phyloP scores from a whole-genome alignment of 2,797 vertebrate species.

The Poeciliopsis presidionis region DNA sequence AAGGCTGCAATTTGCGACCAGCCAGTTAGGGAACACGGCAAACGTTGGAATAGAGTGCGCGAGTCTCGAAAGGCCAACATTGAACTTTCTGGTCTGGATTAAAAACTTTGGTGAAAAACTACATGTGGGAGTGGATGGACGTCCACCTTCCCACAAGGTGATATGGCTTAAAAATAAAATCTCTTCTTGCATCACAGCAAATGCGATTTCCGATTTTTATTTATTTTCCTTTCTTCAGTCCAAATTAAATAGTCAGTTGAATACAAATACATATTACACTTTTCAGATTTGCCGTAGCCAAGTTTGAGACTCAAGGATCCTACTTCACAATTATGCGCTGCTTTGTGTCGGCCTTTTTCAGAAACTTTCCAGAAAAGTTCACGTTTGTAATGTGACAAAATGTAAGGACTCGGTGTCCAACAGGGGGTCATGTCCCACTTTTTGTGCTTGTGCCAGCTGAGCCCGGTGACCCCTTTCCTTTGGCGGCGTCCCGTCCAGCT shows the following conservation, averaged over 20 bases:
- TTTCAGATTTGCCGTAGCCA: not conserved
- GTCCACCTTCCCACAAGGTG: too few relatives aligned
- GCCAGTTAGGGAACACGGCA: not conserved
- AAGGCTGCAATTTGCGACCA: not conserved
- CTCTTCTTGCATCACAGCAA: too few relatives aligned
- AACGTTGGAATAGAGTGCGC: not conserved
- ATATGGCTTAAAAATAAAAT: too few relatives aligned
- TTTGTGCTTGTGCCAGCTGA: constrained; percentile 19
- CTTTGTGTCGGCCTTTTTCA: not conserved
- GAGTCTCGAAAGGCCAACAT: not conserved
- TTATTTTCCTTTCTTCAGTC: too few relatives aligned
- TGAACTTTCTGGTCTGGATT: not conserved
- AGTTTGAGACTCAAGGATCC: not conserved
- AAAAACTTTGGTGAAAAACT: not conserved
- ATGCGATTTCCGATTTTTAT: too few relatives aligned
- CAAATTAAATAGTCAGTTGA: not conserved
- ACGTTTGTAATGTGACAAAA: not conserved
- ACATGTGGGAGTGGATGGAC: too few relatives aligned
- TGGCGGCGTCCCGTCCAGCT: constrained; percentile 8
- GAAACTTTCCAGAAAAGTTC: not conserved
- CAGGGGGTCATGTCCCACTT: constrained; percentile 9
- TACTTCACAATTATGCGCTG: not conserved
- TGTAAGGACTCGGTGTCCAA: not conserved
- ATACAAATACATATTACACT: not conserved
- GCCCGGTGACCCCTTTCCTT: constrained; percentile 31